A percentile compares a stretch with the other conserved stretches of the same genome.
Evolutionary conservation across 2,888 invertebrate genomes (phyloP).

Genomic region (Periphyllus acericola): DNA sequence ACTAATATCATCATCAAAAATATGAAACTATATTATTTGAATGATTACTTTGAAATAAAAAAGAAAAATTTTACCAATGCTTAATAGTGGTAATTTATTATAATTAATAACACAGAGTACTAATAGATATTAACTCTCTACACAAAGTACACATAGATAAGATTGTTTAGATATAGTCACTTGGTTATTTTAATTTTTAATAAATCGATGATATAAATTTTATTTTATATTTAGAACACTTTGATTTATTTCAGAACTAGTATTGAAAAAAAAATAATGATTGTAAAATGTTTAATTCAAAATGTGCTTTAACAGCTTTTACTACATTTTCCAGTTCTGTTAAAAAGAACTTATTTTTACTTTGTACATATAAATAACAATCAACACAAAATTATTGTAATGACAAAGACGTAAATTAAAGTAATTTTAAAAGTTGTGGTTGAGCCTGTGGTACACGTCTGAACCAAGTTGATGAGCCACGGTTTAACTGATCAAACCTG

Average conservation of each 20-base stretch:
- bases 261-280: background rate
- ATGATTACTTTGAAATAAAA: background rate
- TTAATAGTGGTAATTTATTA: background rate
- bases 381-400: background rate
- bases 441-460: slow-evolving; percentile 72
- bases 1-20: background rate
- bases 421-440: slow-evolving; percentile 34
- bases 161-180: background rate
- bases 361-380: slow-evolving; percentile 47
- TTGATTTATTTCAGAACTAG: background rate
- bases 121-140: background rate
- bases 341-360: slow-evolving; percentile 27
- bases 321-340: background rate
- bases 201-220: no score
- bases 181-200: background rate
- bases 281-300: background rate
- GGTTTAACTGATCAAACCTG: slow-evolving; percentile 80
- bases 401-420: background rate
- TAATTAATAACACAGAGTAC: background rate
- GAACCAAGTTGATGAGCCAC: slow-evolving; percentile 85
- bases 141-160: background rate
- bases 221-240: background rate
- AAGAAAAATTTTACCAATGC: background rate
- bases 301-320: slow-evolving; percentile 11
- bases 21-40: background rate